Conservation (phyloP, 2,113 vertebrate species). For the Odocoileus hemionus region DNA sequence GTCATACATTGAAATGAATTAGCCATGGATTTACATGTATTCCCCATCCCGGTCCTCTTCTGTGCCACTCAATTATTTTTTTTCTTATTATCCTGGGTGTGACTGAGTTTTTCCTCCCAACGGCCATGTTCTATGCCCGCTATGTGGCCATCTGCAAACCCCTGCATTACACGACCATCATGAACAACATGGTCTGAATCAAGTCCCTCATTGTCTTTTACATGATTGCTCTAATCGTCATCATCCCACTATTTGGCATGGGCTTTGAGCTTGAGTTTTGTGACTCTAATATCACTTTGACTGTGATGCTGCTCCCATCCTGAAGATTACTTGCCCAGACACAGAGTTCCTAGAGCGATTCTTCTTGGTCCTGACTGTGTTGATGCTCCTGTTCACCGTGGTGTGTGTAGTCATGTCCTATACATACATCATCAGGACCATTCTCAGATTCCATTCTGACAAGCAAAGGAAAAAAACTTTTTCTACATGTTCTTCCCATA, state of each 20-base stretch:
- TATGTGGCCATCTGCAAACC: conserved; percentile 10
- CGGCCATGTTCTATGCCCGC: background rate
- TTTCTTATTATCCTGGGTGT: background rate
- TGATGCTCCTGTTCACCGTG: background rate
- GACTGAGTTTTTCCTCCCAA: conserved; percentile 4
- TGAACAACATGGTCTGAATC: background rate
- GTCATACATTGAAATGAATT: too few species aligned
- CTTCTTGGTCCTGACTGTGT: background rate
- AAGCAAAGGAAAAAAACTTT: background rate
- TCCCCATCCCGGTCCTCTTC: too few species aligned
- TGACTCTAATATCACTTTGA: conserved; percentile 13
- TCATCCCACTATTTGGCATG: background rate
- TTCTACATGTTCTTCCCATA: background rate
- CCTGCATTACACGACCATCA: background rate
- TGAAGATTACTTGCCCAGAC: background rate
- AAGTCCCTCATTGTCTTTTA: background rate
- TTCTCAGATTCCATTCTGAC: background rate
- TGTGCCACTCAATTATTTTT: background rate
- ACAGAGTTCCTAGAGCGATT: background rate
- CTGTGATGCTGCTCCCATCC: background rate
- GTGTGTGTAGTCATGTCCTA: background rate
- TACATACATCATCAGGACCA: conserved; percentile 7
- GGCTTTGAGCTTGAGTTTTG: background rate
- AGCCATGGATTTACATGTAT: too few species aligned
- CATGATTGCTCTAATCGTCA: background rate